A percentile compares a stretch with the other conserved stretches of the same genome.
These are phyloP conservation scores for Cepphus grylle DNA, from an alignment of 2,113 vertebrate genomes.

Conservation along the genomic window DNA sequence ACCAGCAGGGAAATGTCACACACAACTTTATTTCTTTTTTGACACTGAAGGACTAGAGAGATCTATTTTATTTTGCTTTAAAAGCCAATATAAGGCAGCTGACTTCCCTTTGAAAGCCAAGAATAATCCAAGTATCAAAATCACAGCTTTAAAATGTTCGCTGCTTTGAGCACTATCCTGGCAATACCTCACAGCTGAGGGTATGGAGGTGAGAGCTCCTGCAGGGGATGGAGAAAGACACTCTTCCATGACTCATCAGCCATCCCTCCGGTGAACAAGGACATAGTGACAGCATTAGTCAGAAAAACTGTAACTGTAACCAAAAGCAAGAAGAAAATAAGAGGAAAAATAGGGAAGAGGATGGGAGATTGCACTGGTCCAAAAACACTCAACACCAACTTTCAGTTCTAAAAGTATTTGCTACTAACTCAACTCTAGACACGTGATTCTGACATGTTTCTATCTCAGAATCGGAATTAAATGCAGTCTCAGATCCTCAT, in stretches of 20 bases:
- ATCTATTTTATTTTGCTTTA: not conserved
- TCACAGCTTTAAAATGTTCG: not conserved
- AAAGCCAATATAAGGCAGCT: not conserved
- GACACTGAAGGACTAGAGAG: not conserved
- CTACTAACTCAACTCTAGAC: not conserved
- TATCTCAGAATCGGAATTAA: not conserved
- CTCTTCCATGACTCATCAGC: not conserved
- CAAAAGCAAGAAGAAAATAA: not conserved
- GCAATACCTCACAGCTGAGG: not conserved
- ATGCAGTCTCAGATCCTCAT: not conserved
- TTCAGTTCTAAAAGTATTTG: not conserved
- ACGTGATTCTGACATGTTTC: not conserved
- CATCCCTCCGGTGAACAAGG: not conserved
- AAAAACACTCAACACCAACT: not conserved
- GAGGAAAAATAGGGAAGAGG: not conserved
- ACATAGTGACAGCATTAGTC: not conserved
- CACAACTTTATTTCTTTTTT: not conserved
- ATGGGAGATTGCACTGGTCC: not conserved
- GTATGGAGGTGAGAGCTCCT: not conserved
- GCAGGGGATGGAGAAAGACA: not conserved
- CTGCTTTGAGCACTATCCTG: not conserved
- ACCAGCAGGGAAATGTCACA: not conserved
- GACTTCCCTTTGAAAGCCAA: not conserved
- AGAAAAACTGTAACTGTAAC: not conserved
- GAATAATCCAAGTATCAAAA: not conserved